Conservation (phyloP, 2,797 vertebrate species). For the Anomalospiza imberbis region DNA sequence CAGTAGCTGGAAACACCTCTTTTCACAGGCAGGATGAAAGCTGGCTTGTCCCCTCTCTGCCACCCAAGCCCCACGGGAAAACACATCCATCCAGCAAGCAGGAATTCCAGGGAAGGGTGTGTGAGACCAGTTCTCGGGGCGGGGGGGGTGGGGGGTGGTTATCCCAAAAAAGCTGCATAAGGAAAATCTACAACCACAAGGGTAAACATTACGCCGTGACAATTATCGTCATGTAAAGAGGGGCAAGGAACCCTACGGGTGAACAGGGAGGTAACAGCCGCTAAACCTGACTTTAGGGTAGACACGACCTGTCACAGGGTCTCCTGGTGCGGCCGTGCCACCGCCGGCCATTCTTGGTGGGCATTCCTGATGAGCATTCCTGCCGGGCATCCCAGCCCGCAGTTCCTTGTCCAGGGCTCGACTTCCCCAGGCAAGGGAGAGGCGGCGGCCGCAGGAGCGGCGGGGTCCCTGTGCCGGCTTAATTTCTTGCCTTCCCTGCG, state of each 20-base stretch:
- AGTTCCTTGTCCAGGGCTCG: not conserved
- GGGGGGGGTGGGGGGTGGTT: rapidly evolving
- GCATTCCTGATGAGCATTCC: not conserved
- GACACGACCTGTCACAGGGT: not conserved
- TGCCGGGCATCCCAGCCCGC: not conserved
- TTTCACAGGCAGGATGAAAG: not conserved
- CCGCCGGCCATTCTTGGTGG: not conserved
- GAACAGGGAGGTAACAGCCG: rapidly evolving
- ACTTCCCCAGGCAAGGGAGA: not conserved
- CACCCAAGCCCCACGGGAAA: not conserved
- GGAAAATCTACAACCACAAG: not conserved
- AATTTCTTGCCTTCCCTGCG: not conserved
- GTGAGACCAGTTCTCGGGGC: rapidly evolving
- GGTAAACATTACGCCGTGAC: rapidly evolving
- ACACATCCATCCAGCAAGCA: too few species aligned
- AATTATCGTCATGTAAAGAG: rapidly evolving
- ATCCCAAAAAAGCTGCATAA: rapidly evolving
- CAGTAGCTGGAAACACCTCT: not conserved
- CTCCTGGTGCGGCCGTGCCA: not conserved
- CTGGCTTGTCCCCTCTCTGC: not conserved
- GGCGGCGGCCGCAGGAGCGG: not conserved
- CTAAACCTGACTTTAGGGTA: rapidly evolving
- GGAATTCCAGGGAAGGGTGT: not conserved
- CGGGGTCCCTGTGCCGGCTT: not conserved
- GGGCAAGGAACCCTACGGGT: not conserved